These are phyloP conservation scores for Babylonia areolata DNA, from an alignment of 1,140 invertebrate genomes.

Conservation along the genomic window DNA sequence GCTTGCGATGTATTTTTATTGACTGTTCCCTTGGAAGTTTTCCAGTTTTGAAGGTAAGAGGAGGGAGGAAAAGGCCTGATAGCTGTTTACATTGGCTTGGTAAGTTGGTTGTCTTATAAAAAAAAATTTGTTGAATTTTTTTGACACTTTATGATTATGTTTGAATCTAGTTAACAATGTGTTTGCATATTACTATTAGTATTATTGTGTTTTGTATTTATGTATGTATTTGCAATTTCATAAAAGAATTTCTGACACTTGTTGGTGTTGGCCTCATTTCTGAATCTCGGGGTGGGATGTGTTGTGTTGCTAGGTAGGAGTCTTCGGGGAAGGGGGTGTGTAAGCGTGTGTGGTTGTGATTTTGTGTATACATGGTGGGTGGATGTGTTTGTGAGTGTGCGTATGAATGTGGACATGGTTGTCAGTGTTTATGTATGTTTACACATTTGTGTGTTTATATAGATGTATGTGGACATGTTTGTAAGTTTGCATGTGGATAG, in stretches of 20 bases:
- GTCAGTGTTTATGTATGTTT: neutral
- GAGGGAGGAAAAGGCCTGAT: neutral
- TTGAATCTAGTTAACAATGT: neutral
- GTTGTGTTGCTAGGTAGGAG: conserved; percentile 40
- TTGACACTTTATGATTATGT: neutral
- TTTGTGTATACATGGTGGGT: neutral
- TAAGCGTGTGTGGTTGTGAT: neutral
- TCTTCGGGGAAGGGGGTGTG: neutral
- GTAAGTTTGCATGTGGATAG: too few species aligned
- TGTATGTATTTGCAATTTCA: neutral
- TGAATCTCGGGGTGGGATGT: conserved; percentile 34
- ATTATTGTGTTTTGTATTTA: neutral
- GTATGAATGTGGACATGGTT: neutral
- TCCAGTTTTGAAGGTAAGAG: too few species aligned
- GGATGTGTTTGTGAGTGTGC: conserved; percentile 1
- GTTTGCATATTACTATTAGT: neutral
- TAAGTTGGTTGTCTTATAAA: too few species aligned
- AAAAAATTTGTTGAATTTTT: too few species aligned
- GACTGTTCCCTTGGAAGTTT: too few species aligned
- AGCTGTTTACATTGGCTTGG: neutral
- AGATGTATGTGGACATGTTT: too few species aligned
- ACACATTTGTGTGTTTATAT: too few species aligned
- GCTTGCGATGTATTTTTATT: too few species aligned
- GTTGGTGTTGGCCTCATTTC: conserved; percentile 34
- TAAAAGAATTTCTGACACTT: conserved; percentile 2